These are phyloP conservation scores for Xyliphius kryptos DNA, from an alignment of 2,113 vertebrate genomes.

Conservation along the genomic window DNA sequence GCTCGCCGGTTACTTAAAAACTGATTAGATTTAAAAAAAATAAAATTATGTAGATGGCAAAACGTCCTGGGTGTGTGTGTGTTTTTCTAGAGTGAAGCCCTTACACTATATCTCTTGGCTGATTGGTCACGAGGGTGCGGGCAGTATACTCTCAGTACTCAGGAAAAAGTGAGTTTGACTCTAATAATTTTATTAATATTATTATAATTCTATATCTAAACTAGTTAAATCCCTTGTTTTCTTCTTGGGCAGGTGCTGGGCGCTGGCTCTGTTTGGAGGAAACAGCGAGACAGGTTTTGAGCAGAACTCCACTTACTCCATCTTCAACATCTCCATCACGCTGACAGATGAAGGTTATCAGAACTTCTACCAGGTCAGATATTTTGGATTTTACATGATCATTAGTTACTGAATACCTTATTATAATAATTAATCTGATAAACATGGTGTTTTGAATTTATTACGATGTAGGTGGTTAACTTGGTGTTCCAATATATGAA, in stretches of 20 bases:
- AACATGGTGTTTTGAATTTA: too few relatives aligned
- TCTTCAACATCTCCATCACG: conserved; percentile 92
- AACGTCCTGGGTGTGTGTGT: conserved; percentile 22
- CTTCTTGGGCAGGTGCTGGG: conserved; percentile 77
- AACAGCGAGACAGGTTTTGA: conserved; percentile 95
- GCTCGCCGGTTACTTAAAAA: too few relatives aligned
- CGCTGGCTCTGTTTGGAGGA: conserved; percentile 85
- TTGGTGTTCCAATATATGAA: conserved; percentile 93
- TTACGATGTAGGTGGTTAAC: conserved; percentile 73
- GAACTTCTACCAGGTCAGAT: conserved; percentile 84
- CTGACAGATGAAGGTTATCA: conserved; percentile 90
- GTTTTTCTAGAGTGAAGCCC: conserved; percentile 81
- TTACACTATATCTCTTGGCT: conserved; percentile 95
- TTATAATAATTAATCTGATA: not conserved
- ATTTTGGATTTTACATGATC: not conserved
- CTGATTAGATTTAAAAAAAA: too few relatives aligned
- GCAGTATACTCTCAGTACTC: conserved; percentile 88
- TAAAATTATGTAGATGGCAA: not conserved
- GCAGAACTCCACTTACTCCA: conserved; percentile 91
- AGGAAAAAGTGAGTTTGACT: conserved; percentile 78
- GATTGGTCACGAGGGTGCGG: conserved; percentile 91
- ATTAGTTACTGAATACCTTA: not conserved
- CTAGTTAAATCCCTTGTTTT: not conserved
- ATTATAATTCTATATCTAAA: not conserved
- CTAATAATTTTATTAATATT: conserved; percentile 2